Evolutionary conservation across 2,888 invertebrate species (phyloP), one percentile per base, ranked within the genome.

Genomic region (Lumbricus terrestris): DNA sequence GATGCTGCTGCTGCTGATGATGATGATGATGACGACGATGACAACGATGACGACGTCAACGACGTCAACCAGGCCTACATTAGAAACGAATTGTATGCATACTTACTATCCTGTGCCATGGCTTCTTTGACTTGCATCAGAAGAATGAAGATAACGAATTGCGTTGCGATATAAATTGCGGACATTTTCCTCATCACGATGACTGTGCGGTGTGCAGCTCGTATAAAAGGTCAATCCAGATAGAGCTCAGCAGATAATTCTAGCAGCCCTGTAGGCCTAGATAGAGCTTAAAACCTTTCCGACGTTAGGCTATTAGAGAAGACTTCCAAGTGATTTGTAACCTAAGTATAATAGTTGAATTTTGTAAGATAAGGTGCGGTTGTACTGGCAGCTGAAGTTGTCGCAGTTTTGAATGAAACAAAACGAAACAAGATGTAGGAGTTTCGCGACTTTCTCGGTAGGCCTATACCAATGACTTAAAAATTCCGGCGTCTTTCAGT

Each of bases 101-200:
- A 69, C 69, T 69, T 69, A 69, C 69, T 69, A n/a, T 69, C 69
- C 69, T 69, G 69, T 69, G 69, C 69, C 69, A 69, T n/a, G 69
- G n/a, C 69, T 69, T n/a, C 69, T n/a, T 69, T 69, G 13, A 69
- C n/a, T n/a, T 69, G 69, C 69, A n/a, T n/a, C 69, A 69, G n/a
- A 16, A 69, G n/a, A 1, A 29, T n/a, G 69, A 69, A 69, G 69
- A 69, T 4, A 69, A 69, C 11, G 69, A 69, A 69, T 29, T n/a
- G 69, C n/a, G 69, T 69, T n/a, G n/a, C 29, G 29, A 29, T 47
- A 23, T 47, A 47, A 4, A 4, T 47, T 23, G 23, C 23, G 47
- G 47, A 69, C 29, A 69, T n/a, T 69, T 69, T 29, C 69, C n/a
- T 69, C 69, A n/a, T 69, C 69, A n/a, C n/a, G n/a, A n/a, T n/a